Evolutionary conservation across 2,113 vertebrate genomes (phyloP), one percentile per base, ranked within the genome.

Genomic region (Sapayoa aenigma): DNA sequence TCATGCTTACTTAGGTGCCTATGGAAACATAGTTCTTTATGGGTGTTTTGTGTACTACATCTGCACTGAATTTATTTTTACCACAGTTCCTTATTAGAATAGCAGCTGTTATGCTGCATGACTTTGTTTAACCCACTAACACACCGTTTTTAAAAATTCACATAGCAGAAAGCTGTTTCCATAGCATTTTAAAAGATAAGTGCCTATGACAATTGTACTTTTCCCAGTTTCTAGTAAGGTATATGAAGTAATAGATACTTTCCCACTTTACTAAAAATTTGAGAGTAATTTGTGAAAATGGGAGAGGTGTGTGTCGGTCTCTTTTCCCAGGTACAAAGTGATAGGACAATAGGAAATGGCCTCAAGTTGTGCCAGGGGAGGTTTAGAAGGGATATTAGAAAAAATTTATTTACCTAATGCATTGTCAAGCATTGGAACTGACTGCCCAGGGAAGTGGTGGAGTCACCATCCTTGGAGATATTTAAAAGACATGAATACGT

Each of bases 1-100:
- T 95, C 93, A 90, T 95, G 84, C 84, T 95, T 33, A 63, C 41
- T 95, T 94, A 89, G 55, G 33, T 91, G 75, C 19, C 53, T 77
- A 10, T 91, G 47, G 63, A 95, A 91, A 86, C 90, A 50, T 0
- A 83, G 20, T 47, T 95, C 21, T 79, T 95, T 74, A 30, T 71
- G 78, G 0, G 6, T 86, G n/a, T 88, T 91, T 90, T 92, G 63
- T 86, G 59, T 80, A 16, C 67, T 41, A 50, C 89, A 84, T 93
- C 82, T 94, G 90, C 68, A 49, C 12, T 59, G 60, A 41, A 80
- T 93, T 93, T 91, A 39, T 77, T 93, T 94, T 93, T 86, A 91
- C 68, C 55, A 16, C 20, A 44, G 22, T 77, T 63, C 15, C 37
- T 49, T 94, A 67, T 72, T 94, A 44, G 50, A 91, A 52, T 59